phyloP scores from a whole-genome alignment of 2,113 vertebrate species.

The Lutjanus erythropterus region DNA sequence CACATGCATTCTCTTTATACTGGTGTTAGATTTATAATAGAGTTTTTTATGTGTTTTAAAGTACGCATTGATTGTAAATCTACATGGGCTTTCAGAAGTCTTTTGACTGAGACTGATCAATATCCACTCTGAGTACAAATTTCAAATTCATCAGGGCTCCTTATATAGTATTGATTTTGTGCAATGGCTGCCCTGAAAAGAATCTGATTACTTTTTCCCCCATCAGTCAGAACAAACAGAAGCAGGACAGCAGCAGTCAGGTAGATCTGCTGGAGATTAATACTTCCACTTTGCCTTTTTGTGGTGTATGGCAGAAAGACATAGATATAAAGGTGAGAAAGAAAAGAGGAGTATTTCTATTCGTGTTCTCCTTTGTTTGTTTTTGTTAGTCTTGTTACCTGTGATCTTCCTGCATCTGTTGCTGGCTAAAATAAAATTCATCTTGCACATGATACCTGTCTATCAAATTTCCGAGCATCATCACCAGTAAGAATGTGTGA shows the following conservation, averaged over 20 bases:
- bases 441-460: not conserved
- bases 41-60: slow-evolving; percentile 44
- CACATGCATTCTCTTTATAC: slow-evolving; percentile 13
- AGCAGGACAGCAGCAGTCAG: slow-evolving; percentile 32
- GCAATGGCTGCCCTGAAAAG: slow-evolving; percentile 71
- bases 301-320: slow-evolving; percentile 16
- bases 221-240: slow-evolving; percentile 68
- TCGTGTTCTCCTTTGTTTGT: not conserved
- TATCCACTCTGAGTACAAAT: slow-evolving; percentile 81
- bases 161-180: slow-evolving; percentile 86
- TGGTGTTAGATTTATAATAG: slow-evolving; percentile 28
- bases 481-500: slow-evolving; percentile 28
- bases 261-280: slow-evolving; percentile 25
- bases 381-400: not conserved
- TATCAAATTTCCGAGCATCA: slow-evolving; percentile 12
- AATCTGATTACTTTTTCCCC: slow-evolving; percentile 72
- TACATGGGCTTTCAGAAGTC: slow-evolving; percentile 68
- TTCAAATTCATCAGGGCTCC: slow-evolving; percentile 84
- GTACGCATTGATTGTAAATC: slow-evolving; percentile 70
- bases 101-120: slow-evolving; percentile 81
- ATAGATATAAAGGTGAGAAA: not conserved
- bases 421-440: not conserved
- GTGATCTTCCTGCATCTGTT: not conserved
- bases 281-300: slow-evolving; percentile 26
- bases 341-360: not conserved